Evolutionary conservation across 2,888 invertebrate genomes (phyloP), one percentile per base, ranked within the genome.

Genomic region (Epistrophe eligans): DNA sequence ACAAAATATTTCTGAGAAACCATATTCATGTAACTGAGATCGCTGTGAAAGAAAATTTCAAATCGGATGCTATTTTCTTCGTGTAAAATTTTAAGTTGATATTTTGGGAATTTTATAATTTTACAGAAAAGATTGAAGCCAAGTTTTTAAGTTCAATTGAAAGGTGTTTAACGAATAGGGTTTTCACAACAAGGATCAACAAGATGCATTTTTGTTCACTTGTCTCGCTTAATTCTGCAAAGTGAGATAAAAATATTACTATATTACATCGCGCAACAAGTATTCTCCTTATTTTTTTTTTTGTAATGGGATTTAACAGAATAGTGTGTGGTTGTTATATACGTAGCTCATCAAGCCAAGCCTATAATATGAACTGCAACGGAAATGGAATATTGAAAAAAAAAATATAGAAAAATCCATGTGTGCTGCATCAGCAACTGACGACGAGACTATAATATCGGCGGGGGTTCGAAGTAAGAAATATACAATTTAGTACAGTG

Each of bases 401-500:
- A 55, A 2, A 11, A 9, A 10, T 6, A 38, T 60, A 62, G 38
- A 24, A 32, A 43, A 79, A 79, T 70, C 40, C 43, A 58, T 35
- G 57, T 32, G 15, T 1, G 4, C 77, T 82, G 57, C 35, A 48
- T 62, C 35, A 40, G 48, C 40, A 50, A 71, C 52, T 28, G 24
- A 24, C 24, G 24, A 24, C 24, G 24, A 24, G 24, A 24, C 24
- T 24, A 43, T 13, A 40, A 24, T 45, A 38, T 17, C 67, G 57
- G 48, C 66, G 64, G 55, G 64, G 35, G 57, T 57, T 57, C 58
- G 73, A 70, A 62, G 48, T 32, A 81, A 73, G 67, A 62, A 67
- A 73, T 67, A 72, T 73, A 77, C 52, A 70, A 77, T 70, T 81
- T 77, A 70, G 77, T 81, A 50, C 48, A 57, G 72, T 85, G 84